Percentiles rank a stretch among this genome's conserved stretches.
phyloP scores from a whole-genome alignment of 2,113 vertebrate genomes.

The Bolborhynchus lineola region DNA sequence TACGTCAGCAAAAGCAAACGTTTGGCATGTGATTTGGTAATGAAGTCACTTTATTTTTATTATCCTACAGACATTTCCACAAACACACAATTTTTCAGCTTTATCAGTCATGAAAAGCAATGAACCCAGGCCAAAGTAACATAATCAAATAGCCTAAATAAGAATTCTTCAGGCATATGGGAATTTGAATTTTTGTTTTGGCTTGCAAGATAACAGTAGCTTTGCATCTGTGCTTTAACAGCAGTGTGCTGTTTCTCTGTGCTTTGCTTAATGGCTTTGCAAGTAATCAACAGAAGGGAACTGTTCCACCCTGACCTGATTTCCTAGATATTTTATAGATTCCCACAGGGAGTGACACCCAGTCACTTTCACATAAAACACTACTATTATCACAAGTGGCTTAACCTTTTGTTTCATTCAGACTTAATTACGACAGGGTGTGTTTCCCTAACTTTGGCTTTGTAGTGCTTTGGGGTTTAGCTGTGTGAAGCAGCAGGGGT shows the following conservation, averaged over 20 bases:
- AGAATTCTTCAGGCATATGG: not conserved
- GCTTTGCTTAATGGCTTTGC: not conserved
- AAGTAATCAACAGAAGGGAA: not conserved
- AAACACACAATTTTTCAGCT: not conserved
- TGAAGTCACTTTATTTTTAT: conserved; percentile 56
- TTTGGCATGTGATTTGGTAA: conserved; percentile 50
- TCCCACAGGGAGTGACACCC: not conserved
- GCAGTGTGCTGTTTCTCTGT: not conserved
- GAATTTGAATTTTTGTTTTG: conserved; percentile 23
- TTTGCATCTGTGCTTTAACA: not conserved
- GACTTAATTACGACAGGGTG: not conserved
- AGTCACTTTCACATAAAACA: not conserved
- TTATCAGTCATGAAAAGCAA: conserved; percentile 18
- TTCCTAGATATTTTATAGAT: not conserved
- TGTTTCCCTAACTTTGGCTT: not conserved
- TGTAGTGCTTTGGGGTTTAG: not conserved
- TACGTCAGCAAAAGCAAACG: conserved; percentile 33
- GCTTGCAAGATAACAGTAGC: conserved; percentile 7
- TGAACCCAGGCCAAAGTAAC: not conserved
- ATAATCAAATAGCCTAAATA: conserved; percentile 15
- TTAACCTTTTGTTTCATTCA: not conserved
- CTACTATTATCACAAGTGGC: not conserved
- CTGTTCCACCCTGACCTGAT: conserved; percentile 37
- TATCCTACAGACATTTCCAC: conserved; percentile 32
- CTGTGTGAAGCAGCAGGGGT: not conserved